Evolutionary conservation across 2,888 invertebrate genomes (phyloP).

Genomic region (Clepsis dumicolana): DNA sequence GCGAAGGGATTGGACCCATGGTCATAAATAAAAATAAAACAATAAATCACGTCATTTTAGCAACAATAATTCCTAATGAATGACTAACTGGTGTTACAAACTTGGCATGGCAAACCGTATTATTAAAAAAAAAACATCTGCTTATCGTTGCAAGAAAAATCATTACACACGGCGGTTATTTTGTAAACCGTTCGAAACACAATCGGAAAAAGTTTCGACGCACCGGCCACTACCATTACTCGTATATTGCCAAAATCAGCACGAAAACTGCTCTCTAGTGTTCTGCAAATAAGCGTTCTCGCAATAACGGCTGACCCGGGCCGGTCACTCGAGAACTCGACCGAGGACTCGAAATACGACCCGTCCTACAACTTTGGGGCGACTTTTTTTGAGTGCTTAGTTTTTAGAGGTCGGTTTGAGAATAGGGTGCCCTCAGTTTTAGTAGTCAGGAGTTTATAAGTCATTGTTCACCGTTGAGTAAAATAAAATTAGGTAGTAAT

Average conservation of each 20-base stretch:
- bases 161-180: conserved; percentile 7
- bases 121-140: not conserved
- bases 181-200: conserved; percentile 27
- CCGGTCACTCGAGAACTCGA: conserved; percentile 71
- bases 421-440: not conserved
- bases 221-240: conserved; percentile 34
- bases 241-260: conserved; percentile 71
- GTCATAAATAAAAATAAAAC: too few relatives aligned
- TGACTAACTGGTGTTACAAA: not conserved
- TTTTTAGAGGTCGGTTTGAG: conserved; percentile 57
- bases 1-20: too few relatives aligned
- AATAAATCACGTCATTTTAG: too few relatives aligned
- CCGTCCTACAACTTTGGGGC: conserved; percentile 66
- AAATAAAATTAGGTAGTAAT: too few relatives aligned
- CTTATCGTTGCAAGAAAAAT: not conserved
- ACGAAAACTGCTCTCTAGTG: conserved; percentile 73
- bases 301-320: conserved; percentile 68
- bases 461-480: too few relatives aligned
- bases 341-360: conserved; percentile 68
- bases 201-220: conserved; percentile 33
- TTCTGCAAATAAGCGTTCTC: conserved; percentile 71
- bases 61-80: too few relatives aligned
- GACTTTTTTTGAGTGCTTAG: conserved; percentile 71
- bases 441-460: not conserved
- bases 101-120: not conserved